phyloP scores from a whole-genome alignment of 2,888 invertebrate genomes.

The Horisme vitalbata region DNA sequence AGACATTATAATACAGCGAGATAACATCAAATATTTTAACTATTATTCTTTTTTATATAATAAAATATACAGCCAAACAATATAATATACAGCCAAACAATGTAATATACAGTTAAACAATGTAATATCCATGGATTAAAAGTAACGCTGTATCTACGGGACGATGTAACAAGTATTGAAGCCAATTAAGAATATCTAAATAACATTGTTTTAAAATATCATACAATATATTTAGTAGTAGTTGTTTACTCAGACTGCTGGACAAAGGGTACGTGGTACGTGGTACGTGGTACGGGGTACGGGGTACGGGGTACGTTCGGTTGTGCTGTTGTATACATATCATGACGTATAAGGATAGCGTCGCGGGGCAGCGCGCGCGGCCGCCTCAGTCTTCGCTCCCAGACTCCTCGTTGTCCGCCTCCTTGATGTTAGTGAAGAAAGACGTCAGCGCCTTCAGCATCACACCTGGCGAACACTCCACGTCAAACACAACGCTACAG shows the following conservation, averaged over 20 bases:
- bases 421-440: conserved; percentile 87
- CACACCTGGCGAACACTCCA: conserved; percentile 74
- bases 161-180: conserved; percentile 15
- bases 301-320: background rate
- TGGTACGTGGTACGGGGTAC: background rate
- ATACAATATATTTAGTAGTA: conserved; percentile 55
- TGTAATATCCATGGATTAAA: conserved; percentile 13
- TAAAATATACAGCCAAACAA: conserved; percentile 29
- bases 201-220: conserved; percentile 22
- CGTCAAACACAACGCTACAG: no score
- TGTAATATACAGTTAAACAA: conserved; percentile 28
- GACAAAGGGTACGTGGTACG: background rate
- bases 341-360: conserved; percentile 21
- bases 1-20: conserved; percentile 11
- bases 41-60: conserved; percentile 9
- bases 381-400: conserved; percentile 77
- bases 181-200: conserved; percentile 13
- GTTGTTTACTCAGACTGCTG: background rate
- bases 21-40: conserved; percentile 18
- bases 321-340: conserved; percentile 1
- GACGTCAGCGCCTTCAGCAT: conserved; percentile 88
- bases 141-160: conserved; percentile 16
- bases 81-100: conserved; percentile 16
- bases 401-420: conserved; percentile 85
- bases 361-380: conserved; percentile 32